These are phyloP conservation scores for Tetragonula carbonaria DNA, from an alignment of 2,888 invertebrate species.

Conservation along the genomic window DNA sequence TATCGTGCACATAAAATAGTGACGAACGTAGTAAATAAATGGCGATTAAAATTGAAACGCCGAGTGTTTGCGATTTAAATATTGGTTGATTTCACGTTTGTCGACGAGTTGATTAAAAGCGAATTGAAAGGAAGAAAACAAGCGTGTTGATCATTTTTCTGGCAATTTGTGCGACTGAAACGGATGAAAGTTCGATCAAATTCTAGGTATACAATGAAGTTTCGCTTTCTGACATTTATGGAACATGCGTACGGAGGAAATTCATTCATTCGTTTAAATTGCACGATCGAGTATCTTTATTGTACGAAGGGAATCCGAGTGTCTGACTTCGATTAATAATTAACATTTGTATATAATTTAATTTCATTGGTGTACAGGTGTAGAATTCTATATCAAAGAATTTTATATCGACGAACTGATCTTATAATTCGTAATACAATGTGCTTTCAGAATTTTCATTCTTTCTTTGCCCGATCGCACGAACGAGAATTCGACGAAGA, in stretches of 20 bases:
- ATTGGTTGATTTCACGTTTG: conserved; percentile 31
- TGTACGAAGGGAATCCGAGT: too few species aligned
- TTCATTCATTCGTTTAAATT: too few species aligned
- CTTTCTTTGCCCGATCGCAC: too few species aligned
- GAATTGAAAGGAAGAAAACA: not conserved
- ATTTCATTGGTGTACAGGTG: too few species aligned
- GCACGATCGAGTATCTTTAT: not conserved
- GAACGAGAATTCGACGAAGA: not conserved
- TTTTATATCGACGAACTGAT: too few species aligned
- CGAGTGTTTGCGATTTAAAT: conserved; percentile 47
- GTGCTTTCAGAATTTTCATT: too few species aligned
- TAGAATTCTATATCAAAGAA: too few species aligned
- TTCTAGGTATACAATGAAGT: not conserved
- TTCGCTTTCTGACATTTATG: not conserved
- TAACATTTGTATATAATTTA: not conserved
- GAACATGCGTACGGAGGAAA: not conserved
- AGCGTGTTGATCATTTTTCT: not conserved
- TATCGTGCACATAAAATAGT: conserved; percentile 25
- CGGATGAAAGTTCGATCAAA: too few species aligned
- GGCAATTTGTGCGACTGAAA: not conserved
- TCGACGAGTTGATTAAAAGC: not conserved
- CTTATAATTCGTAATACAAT: too few species aligned
- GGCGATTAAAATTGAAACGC: conserved; percentile 17
- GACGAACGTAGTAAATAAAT: conserved; percentile 14
- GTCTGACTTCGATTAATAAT: not conserved